Conservation (phyloP, 1,140 invertebrate genomes). For the Nasonia vitripennis region DNA sequence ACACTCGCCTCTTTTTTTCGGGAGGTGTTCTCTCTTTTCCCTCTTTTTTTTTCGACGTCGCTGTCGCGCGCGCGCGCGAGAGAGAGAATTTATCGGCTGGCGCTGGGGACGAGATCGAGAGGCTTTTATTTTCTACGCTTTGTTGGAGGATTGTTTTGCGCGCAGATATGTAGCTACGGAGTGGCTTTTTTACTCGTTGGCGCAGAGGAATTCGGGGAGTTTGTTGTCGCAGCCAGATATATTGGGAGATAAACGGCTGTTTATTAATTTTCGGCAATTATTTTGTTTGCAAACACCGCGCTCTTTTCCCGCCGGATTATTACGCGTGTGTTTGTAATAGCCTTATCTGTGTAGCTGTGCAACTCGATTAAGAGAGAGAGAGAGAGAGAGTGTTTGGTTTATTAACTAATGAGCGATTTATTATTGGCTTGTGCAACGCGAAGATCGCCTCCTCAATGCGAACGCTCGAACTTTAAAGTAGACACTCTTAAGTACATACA, state of each 20-base stretch:
- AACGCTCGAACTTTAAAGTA: not conserved
- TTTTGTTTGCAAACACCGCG: not conserved
- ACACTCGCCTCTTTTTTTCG: constrained; percentile 37
- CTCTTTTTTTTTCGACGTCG: not conserved
- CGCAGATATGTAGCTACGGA: not conserved
- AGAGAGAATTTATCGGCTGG: not conserved
- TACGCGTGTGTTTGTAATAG: too few relatives aligned
- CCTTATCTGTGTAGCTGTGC: too few relatives aligned
- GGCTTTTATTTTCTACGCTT: not conserved
- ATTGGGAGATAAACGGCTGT: too few relatives aligned
- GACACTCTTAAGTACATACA: not conserved
- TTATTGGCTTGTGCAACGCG: not conserved
- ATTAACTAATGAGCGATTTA: not conserved
- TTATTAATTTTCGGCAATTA: not conserved
- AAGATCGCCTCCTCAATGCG: not conserved
- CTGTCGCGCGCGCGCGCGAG: not conserved
- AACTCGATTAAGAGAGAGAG: not conserved
- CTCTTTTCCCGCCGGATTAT: too few relatives aligned
- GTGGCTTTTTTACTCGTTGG: not conserved
- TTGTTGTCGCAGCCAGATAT: not conserved
- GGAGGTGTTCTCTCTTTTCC: constrained; percentile 4
- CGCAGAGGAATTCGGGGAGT: not conserved
- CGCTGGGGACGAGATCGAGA: not conserved
- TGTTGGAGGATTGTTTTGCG: not conserved
- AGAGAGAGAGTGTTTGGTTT: not conserved